Evolutionary conservation across 2,797 vertebrate species (phyloP), one percentile per base, ranked within the genome.

Genomic region (Taeniopygia guttata): DNA sequence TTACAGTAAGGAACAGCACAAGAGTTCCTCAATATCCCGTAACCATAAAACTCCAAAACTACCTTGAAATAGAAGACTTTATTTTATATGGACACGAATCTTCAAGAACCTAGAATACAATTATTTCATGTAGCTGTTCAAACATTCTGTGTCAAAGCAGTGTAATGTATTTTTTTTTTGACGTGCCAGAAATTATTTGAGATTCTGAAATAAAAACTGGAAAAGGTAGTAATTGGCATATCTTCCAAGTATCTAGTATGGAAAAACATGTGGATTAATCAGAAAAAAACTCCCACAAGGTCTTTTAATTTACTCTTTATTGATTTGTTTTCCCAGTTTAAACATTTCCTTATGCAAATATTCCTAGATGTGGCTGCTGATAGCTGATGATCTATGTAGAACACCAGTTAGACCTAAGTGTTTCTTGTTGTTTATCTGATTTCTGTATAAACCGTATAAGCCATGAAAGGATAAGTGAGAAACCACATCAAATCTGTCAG

Each of bases 361-460:
- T 46, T 91, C 40, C 38, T 73, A 90, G 70, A 93, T 84, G 22
- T 88, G 73, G 32, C 18, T 94, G 56, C 68, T 83, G 60, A 70
- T 83, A 68, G 14, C 40, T 81, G 60, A 23, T 90, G 63, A 79
- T 83, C 42, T 80, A 5, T 43, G 40, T 76, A 12, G 32, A 83
- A 42, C 19, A 42, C 14, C 22, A 83, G 22, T 70, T 85, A 74
- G n/a, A 79, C 8, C 29, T 94, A 95, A 67, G 89, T 91, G 36
- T 36, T 84, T 81, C 67, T 81, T 87, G 25, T 59, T 94, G 49
- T 48, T 89, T 92, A 77, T 92, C 63, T 84, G 46, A 79, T 89
- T 80, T 79, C 55, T 60, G 29, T 76, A 58, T 87, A 67, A 89
- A 54, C 20, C 26, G 54, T 27, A 34, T 17, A 72, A 81, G 19